phyloP scores from a whole-genome alignment of 1,140 invertebrate species.

The Cherax quadricarinatus region DNA sequence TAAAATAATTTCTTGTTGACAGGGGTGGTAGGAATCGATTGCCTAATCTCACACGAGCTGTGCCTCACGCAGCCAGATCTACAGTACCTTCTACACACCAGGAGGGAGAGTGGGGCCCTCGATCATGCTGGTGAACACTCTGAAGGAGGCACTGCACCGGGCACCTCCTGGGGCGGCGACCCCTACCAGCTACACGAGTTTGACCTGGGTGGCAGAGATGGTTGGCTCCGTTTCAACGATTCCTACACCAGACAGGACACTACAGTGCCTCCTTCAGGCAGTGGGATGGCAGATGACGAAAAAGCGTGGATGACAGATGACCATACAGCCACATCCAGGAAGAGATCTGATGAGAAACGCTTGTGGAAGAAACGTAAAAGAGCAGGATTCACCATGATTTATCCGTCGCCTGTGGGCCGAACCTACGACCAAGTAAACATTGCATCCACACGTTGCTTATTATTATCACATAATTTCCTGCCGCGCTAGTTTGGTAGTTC shows the following conservation, averaged over 20 bases:
- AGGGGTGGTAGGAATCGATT: slow-evolving; percentile 45
- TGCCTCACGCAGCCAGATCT: slow-evolving; percentile 49
- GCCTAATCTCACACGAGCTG: slow-evolving; percentile 58
- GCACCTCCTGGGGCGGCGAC: not conserved
- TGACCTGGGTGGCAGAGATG: not conserved
- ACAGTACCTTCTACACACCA: slow-evolving; percentile 34
- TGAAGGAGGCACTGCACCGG: not conserved
- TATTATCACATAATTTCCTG: no score
- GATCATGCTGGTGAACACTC: not conserved
- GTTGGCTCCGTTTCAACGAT: not conserved
- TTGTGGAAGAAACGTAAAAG: not conserved
- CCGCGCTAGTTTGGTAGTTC: no score
- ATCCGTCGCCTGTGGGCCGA: slow-evolving; percentile 36
- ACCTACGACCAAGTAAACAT: slow-evolving; percentile 44
- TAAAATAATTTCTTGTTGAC: no score
- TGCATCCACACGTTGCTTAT: no score
- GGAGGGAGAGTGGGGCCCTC: slow-evolving; percentile 12
- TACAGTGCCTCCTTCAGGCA: not conserved
- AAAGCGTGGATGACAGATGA: no score
- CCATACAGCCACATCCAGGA: not conserved
- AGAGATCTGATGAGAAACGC: not conserved
- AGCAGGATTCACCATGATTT: slow-evolving; percentile 45
- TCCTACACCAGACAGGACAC: not conserved
- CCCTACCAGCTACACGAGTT: not conserved
- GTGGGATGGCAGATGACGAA: not conserved